Evolutionary conservation across 2,888 invertebrate species (phyloP), one percentile per base, ranked within the genome.

Genomic region (Empis livida): DNA sequence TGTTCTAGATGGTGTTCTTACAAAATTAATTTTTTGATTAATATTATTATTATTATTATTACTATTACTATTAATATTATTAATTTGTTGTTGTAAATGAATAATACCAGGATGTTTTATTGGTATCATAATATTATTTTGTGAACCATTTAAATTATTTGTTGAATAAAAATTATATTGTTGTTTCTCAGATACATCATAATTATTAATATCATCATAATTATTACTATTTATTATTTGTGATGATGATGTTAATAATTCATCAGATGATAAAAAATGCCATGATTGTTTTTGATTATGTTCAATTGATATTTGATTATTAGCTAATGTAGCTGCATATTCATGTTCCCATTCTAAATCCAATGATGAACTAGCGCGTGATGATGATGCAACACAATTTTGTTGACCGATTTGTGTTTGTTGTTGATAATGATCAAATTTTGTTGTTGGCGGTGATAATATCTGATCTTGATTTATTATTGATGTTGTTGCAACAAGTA

Each of bases 301-400:
- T 10, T 23, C 20, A n/a, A 14, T 30, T n/a, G 23, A 10, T 5
- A 3, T 15, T 14, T 44, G 40, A 41, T 38, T 38, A 20, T 16
- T 41, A 32, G 23, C 14, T 39, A 14, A 15, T 15, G 13, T 15
- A 6, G 15, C 37, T 37, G 48, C 51, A 49, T 65, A 73, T 68
- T 82, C 82, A 58, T 80, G 79, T 63, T 82, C 82, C 82, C 82
- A 82, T 64, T 82, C 82, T 47, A 82, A 67, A 59, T 82, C 82
- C 48, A 82, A 63, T 5, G 81, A 81, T 20, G 68, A 68, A 56
- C 79, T 80, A n/a, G 75, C 77, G 30, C 80, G 75, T 27, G 80
- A 80, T 37, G 75, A 75, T 39, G 72, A 61, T 13, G 68, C 69
- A 31, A 55, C 49, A 15, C 51, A 51, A n/a, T 17, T 16, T 38